Evolutionary conservation across 2,113 vertebrate genomes (phyloP).

Genomic region (Podarcis raffonei): DNA sequence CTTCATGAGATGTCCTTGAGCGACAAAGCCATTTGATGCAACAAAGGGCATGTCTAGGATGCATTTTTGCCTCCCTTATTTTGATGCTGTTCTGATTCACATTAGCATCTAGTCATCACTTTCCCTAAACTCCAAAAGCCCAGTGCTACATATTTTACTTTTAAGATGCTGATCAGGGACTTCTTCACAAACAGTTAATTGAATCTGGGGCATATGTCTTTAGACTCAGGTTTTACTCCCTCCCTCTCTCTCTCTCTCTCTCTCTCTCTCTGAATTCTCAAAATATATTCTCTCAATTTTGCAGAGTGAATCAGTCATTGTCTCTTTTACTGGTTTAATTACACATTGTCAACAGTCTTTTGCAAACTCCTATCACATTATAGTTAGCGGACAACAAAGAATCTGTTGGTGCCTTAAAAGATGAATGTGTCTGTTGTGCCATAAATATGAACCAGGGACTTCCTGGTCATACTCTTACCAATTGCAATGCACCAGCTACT

Average conservation of each 20-base stretch:
- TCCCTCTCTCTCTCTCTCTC: no score
- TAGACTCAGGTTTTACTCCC: not conserved
- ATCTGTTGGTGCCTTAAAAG: not conserved
- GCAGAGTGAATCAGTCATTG: not conserved
- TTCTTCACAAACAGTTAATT: not conserved
- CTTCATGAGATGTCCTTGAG: not conserved
- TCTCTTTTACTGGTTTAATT: not conserved
- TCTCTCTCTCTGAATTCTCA: not conserved
- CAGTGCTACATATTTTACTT: not conserved
- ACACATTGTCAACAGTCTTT: not conserved
- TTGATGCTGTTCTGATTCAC: no score
- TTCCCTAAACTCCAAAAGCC: no score
- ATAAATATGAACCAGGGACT: not conserved
- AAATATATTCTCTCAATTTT: not conserved
- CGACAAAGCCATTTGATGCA: no score
- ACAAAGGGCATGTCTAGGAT: no score
- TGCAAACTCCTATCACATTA: not conserved
- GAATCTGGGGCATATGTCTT: not conserved
- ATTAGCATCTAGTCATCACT: no score
- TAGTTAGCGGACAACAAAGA: not conserved
- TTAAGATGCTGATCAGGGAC: not conserved
- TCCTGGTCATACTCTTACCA: not conserved
- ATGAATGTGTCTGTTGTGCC: not conserved
- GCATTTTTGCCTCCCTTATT: no score
- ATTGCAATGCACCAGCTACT: not conserved